Percentiles rank a stretch among this genome's conserved stretches.
Conservation (phyloP, 2,797 vertebrate species). For the Gorsachius magnificus region DNA sequence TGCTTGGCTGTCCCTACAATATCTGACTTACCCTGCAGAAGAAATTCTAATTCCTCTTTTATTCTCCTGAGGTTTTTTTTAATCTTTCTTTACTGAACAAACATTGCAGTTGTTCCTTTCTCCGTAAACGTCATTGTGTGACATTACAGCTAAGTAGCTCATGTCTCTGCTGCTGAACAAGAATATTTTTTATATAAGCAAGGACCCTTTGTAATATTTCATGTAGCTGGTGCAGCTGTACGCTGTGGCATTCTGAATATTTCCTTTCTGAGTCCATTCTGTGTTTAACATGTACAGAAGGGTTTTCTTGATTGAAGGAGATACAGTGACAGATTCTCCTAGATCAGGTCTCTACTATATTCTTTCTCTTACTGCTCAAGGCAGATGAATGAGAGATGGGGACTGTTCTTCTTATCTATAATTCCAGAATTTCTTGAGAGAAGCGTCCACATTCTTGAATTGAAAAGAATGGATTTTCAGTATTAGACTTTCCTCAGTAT, state of each 20-base stretch:
- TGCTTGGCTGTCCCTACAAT: neutral
- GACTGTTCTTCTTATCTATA: neutral
- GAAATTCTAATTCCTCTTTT: neutral
- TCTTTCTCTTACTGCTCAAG: neutral
- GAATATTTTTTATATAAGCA: neutral
- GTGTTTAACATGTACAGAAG: neutral
- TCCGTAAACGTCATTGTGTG: neutral
- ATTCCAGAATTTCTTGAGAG: neutral
- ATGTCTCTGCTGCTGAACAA: neutral
- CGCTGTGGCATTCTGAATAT: neutral
- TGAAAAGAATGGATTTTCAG: neutral
- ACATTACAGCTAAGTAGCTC: neutral
- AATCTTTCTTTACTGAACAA: neutral
- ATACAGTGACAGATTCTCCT: neutral
- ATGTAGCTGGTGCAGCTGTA: neutral
- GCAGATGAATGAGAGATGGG: neutral
- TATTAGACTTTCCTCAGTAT: neutral
- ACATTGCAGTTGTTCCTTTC: neutral
- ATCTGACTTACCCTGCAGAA: neutral
- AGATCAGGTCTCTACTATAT: neutral
- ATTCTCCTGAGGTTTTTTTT: neutral
- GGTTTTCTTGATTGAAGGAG: neutral
- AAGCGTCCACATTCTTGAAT: neutral
- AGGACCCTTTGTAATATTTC: neutral
- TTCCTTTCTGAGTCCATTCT: neutral